Evolutionary conservation across 30 jellyfish, hydroid and myxozoan genomes (phyloP).

Genomic region (Aurelia sp.): DNA sequence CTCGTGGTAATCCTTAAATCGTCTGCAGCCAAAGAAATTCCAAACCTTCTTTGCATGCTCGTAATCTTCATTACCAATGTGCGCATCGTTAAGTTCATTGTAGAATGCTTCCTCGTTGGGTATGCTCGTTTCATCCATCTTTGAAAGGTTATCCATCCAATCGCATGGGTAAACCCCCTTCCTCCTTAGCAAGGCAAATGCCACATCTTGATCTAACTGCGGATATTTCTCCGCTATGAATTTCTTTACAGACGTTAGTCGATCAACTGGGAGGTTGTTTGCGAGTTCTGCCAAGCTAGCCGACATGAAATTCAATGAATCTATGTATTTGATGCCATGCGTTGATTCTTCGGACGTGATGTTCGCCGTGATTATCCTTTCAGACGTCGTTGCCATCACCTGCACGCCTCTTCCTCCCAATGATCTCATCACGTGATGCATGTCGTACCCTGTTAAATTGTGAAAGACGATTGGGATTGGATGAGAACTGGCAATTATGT

Average conservation of each 20-base stretch:
- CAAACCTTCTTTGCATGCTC: conserved; percentile 48
- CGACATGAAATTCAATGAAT: background rate
- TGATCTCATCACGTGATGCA: conserved; percentile 11
- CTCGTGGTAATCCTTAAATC: conserved; percentile 39
- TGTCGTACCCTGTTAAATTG: conserved; percentile 33
- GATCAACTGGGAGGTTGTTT: background rate
- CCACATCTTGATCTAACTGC: background rate
- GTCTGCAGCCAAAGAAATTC: background rate
- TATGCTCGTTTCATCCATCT: background rate
- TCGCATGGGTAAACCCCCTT: conserved; percentile 77
- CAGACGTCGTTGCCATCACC: background rate
- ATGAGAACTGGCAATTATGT: too few relatives aligned
- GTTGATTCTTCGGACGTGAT: background rate
- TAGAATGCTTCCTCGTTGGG: background rate
- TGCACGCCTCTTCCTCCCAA: background rate
- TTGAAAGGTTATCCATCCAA: conserved; percentile 16
- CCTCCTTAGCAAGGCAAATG: conserved; percentile 22
- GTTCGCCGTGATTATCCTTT: background rate
- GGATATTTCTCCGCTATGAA: background rate
- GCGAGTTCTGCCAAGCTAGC: conserved; percentile 22
- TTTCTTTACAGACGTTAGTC: background rate
- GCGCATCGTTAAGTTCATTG: background rate
- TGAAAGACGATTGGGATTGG: conserved; percentile 36
- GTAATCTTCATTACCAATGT: background rate
- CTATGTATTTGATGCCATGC: conserved; percentile 14